Conservation (phyloP, 1,140 invertebrate genomes). For the Ostrea edulis region DNA sequence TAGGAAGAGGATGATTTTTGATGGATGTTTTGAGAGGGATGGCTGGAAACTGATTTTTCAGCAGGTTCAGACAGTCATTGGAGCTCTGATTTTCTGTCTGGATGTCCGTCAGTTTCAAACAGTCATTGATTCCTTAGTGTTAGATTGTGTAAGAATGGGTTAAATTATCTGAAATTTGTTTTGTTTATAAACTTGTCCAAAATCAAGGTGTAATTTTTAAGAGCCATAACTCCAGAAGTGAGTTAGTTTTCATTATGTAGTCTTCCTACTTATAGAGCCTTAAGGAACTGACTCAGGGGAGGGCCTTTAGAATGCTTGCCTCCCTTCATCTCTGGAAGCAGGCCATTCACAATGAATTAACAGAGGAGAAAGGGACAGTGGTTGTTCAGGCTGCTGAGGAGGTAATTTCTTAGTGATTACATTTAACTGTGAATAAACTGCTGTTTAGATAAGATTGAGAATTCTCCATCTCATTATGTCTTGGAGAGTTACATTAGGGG, state of each 20-base stretch:
- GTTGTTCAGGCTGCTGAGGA: neutral
- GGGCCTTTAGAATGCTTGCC: neutral
- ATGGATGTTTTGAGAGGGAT: neutral
- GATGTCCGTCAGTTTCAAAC: neutral
- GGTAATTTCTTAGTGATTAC: neutral
- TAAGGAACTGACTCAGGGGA: neutral
- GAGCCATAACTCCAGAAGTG: too few species aligned
- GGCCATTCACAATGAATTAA: slow-evolving; percentile 9
- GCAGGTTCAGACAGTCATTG: neutral
- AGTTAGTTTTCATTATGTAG: too few species aligned
- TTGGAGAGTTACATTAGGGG: neutral
- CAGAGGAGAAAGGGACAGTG: neutral
- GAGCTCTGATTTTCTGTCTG: neutral
- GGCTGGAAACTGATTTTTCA: neutral
- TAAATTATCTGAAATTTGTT: neutral
- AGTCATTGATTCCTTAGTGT: neutral
- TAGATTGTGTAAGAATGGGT: neutral
- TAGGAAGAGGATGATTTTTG: slow-evolving; percentile 11
- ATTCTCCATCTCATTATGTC: too few species aligned
- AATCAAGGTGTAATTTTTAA: neutral
- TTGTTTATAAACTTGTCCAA: neutral
- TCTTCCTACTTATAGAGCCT: neutral
- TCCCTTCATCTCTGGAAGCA: slow-evolving; percentile 2
- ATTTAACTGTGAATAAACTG: too few species aligned
- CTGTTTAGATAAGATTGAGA: too few species aligned